These are phyloP conservation scores for Drosophila parabipectinata DNA, from an alignment of 1,140 invertebrate species.

Conservation along the genomic window DNA sequence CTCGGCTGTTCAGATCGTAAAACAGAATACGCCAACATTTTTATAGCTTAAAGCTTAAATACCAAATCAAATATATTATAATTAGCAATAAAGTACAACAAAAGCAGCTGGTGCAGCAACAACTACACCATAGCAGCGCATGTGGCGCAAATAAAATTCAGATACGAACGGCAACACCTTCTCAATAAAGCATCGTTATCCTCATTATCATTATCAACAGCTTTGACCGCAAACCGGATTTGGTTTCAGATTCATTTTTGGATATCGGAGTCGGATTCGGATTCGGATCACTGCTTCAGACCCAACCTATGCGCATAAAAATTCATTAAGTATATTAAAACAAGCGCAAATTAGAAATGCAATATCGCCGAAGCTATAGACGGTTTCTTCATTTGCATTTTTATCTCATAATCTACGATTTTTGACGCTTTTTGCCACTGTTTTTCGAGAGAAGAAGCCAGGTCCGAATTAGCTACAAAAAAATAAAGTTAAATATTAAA, in stretches of 20 bases:
- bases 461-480: slow-evolving; percentile 24
- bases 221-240: slow-evolving; percentile 73
- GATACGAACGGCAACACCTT: slow-evolving; percentile 71
- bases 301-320: slow-evolving; percentile 48
- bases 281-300: background rate
- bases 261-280: slow-evolving; percentile 24
- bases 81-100: slow-evolving; percentile 59
- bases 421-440: slow-evolving; percentile 81
- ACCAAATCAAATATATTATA: slow-evolving; percentile 76
- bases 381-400: slow-evolving; percentile 57
- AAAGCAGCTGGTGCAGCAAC: slow-evolving; percentile 18
- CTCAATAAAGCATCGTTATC: slow-evolving; percentile 81
- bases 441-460: slow-evolving; percentile 61
- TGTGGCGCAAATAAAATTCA: slow-evolving; percentile 56
- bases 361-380: slow-evolving; percentile 16
- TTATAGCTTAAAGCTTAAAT: slow-evolving; percentile 67
- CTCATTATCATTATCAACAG: slow-evolving; percentile 80
- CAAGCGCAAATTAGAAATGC: slow-evolving; percentile 80
- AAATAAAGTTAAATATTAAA: slow-evolving; percentile 54
- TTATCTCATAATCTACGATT: slow-evolving; percentile 78
- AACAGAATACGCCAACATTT: slow-evolving; percentile 64
- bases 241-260: slow-evolving; percentile 7
- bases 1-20: slow-evolving; percentile 45
- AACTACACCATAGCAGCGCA: slow-evolving; percentile 19
- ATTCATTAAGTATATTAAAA: slow-evolving; percentile 82